Percentiles rank a stretch among this genome's conserved stretches.
These are phyloP conservation scores for Holothuria glaberrima DNA, from an alignment of 35 echinoderm and acorn worm species.

Conservation along the genomic window DNA sequence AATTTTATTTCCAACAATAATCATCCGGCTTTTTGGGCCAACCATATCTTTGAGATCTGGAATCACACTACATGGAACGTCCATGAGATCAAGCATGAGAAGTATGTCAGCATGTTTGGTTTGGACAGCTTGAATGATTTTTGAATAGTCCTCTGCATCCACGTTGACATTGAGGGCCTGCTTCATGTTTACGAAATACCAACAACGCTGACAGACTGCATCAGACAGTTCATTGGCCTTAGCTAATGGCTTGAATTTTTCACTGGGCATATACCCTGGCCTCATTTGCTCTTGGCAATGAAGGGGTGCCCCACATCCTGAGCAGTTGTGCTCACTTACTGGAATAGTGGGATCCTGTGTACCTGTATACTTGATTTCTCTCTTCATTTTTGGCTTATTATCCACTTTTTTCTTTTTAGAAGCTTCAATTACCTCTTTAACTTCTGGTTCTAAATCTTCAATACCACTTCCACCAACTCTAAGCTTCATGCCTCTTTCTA, in stretches of 20 bases:
- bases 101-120: slow-evolving; percentile 74
- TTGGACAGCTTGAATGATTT: slow-evolving; percentile 68
- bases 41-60: slow-evolving; percentile 81
- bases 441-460: slow-evolving; percentile 73
- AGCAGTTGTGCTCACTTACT: slow-evolving; percentile 68
- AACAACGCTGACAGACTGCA: slow-evolving; percentile 81
- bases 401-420: slow-evolving; percentile 24
- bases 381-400: slow-evolving; percentile 48
- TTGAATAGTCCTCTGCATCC: slow-evolving; percentile 67
- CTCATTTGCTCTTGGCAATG: slow-evolving; percentile 64
- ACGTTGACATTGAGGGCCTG: slow-evolving; percentile 81
- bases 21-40: slow-evolving; percentile 58
- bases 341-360: slow-evolving; percentile 64
- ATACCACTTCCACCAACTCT: not conserved
- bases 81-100: slow-evolving; percentile 84
- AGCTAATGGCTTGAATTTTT: slow-evolving; percentile 74
- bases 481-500: slow-evolving; percentile 45
- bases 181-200: slow-evolving; percentile 66
- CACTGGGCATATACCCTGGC: slow-evolving; percentile 84
- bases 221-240: slow-evolving; percentile 50
- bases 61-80: slow-evolving; percentile 95
- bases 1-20: slow-evolving; percentile 87
- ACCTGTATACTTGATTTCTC: slow-evolving; percentile 60
- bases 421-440: slow-evolving; percentile 55
- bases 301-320: slow-evolving; percentile 88